A percentile compares a stretch with the other conserved stretches of the same genome.
Conservation (phyloP, 2,797 vertebrate genomes). For the Salarias fasciatus region DNA sequence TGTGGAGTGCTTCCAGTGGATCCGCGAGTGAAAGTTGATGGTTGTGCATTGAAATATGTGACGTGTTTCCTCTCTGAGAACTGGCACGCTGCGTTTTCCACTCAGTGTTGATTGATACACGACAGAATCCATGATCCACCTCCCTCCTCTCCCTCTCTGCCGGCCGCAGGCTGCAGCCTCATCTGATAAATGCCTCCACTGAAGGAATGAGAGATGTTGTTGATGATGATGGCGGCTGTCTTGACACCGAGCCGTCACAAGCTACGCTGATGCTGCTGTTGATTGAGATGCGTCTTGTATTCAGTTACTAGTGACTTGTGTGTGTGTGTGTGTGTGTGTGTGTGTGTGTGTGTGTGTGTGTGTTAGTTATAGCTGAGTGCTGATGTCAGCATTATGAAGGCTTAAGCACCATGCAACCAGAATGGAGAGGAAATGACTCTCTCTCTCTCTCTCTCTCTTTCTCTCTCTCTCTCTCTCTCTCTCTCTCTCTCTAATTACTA, state of each 20-base stretch:
- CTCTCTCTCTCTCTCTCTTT: background rate
- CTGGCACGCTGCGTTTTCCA: background rate
- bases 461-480: constrained; percentile 10
- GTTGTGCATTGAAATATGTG: background rate
- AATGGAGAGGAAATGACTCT: constrained; percentile 70
- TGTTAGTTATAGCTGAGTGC: constrained; percentile 67
- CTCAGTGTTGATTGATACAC: constrained; percentile 1
- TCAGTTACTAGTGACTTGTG: constrained; percentile 41
- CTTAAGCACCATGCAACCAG: constrained; percentile 73
- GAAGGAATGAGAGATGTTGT: constrained; percentile 23
- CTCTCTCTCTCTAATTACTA: constrained; percentile 62
- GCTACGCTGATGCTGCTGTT: constrained; percentile 23
- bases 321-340: constrained; percentile 18
- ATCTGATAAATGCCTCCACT: constrained; percentile 8
- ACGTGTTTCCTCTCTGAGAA: background rate
- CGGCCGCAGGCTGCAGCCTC: background rate
- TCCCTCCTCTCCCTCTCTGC: background rate
- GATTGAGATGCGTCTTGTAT: constrained; percentile 35
- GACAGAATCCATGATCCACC: too few relatives aligned
- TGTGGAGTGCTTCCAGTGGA: constrained; percentile 13
- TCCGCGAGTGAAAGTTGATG: constrained; percentile 27
- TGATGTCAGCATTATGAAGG: constrained; percentile 80
- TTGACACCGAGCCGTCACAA: constrained; percentile 38
- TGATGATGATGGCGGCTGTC: constrained; percentile 35
- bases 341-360: constrained; percentile 23